phyloP scores from a whole-genome alignment of 2,113 vertebrate genomes.

The Puffinus mauretanicus region DNA sequence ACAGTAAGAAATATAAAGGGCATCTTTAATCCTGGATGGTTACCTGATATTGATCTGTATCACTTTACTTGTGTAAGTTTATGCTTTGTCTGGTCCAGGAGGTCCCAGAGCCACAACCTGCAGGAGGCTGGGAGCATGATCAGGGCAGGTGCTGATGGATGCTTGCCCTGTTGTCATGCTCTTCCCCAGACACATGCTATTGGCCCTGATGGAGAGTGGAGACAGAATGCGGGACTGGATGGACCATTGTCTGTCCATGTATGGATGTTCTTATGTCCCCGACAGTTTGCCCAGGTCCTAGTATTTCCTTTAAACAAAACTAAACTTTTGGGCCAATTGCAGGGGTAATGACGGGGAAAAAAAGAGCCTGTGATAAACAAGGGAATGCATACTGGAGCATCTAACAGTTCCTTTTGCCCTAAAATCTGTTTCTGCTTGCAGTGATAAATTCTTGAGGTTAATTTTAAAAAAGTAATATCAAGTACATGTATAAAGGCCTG shows the following conservation, averaged over 20 bases:
- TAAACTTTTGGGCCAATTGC: not conserved
- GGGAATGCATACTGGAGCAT: not conserved
- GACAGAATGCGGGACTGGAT: not conserved
- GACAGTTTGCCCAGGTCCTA: not conserved
- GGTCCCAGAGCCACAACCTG: not conserved
- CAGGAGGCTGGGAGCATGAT: not conserved
- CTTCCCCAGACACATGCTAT: not conserved
- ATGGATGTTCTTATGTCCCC: not conserved
- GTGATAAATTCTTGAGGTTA: not conserved
- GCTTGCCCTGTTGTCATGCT: not conserved
- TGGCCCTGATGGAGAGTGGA: not conserved
- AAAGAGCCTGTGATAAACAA: not conserved
- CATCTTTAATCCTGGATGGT: not conserved
- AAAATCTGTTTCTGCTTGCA: not conserved
- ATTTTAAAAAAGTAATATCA: not conserved
- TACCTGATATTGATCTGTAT: not conserved
- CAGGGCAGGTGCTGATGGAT: not conserved
- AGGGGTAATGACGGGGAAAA: not conserved
- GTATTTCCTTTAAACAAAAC: not conserved
- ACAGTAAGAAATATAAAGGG: not conserved
- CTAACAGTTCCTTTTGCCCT: not conserved
- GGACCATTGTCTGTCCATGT: not conserved
- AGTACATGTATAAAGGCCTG: not conserved
- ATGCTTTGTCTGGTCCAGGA: not conserved
- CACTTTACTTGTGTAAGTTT: not conserved